phyloP scores from a whole-genome alignment of 2,113 vertebrate species.

The Stigmatopora nigra region DNA sequence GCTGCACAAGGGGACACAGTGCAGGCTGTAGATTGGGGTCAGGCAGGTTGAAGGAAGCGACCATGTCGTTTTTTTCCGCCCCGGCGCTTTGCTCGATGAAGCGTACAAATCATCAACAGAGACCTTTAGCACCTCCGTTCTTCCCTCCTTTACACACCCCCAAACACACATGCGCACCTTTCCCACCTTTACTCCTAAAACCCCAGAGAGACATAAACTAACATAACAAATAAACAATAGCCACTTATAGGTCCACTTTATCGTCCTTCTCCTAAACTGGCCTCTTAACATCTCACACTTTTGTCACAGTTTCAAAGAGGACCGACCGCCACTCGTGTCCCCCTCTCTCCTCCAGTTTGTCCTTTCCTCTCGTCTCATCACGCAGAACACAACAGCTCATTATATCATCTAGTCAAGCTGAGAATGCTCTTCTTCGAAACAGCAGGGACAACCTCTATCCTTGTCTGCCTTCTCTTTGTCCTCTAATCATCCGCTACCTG shows the following conservation, averaged over 20 bases:
- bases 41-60: slow-evolving; percentile 66
- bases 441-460: slow-evolving; percentile 52
- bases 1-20: slow-evolving; percentile 54
- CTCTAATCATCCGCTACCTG: slow-evolving; percentile 55
- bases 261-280: slow-evolving; percentile 43
- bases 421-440: slow-evolving; percentile 54
- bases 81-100: slow-evolving; percentile 61
- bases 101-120: slow-evolving; percentile 73
- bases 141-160: slow-evolving; percentile 36
- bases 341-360: slow-evolving; percentile 41
- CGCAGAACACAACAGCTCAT: slow-evolving; percentile 57
- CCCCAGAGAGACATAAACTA: slow-evolving; percentile 30
- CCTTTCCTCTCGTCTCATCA: slow-evolving; percentile 57
- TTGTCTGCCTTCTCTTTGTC: slow-evolving; percentile 51
- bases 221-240: slow-evolving; percentile 59
- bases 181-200: slow-evolving; percentile 11
- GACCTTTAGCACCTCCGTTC: slow-evolving; percentile 64
- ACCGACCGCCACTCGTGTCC: slow-evolving; percentile 24
- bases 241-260: slow-evolving; percentile 21
- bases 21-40: slow-evolving; percentile 74
- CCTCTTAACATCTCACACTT: slow-evolving; percentile 68
- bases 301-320: slow-evolving; percentile 54
- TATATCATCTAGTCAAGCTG: slow-evolving; percentile 62
- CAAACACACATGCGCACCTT: slow-evolving; percentile 28
- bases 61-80: slow-evolving; percentile 67